Evolutionary conservation across 1,140 invertebrate species (phyloP).

Genomic region (Eupeodes corollae): DNA sequence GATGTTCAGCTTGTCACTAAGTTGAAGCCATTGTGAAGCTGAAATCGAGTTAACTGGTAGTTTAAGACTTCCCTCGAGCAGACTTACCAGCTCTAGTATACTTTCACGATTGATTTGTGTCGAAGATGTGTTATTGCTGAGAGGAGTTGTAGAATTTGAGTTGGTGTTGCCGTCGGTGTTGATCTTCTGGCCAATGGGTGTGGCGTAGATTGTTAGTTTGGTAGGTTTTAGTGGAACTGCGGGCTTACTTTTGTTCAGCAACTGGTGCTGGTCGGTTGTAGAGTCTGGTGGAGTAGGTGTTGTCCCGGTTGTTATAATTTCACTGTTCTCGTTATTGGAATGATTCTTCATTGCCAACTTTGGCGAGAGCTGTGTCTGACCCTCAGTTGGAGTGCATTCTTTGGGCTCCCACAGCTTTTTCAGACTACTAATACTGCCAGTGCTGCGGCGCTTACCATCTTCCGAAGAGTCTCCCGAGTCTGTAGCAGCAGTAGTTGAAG

Average conservation of each 20-base stretch:
- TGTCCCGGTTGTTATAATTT: background rate
- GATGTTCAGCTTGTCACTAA: slow-evolving; percentile 71
- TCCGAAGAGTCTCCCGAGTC: slow-evolving; percentile 36
- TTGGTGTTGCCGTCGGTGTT: slow-evolving; percentile 21
- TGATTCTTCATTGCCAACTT: slow-evolving; percentile 12
- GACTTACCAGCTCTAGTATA: slow-evolving; percentile 56
- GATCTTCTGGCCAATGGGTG: slow-evolving; percentile 40
- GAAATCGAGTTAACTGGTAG: slow-evolving; percentile 47
- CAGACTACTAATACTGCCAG: slow-evolving; percentile 82
- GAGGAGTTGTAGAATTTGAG: slow-evolving; percentile 7
- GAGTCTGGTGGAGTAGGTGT: background rate
- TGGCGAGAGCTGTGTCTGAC: slow-evolving; percentile 24
- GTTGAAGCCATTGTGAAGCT: slow-evolving; percentile 62
- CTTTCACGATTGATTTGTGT: slow-evolving; percentile 46
- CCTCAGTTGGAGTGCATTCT: slow-evolving; percentile 40
- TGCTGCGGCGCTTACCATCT: slow-evolving; percentile 80
- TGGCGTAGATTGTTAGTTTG: slow-evolving; percentile 47
- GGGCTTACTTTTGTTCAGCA: slow-evolving; percentile 31
- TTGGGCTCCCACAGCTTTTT: slow-evolving; percentile 77
- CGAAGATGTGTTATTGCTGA: slow-evolving; percentile 16
- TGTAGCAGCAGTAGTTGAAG: background rate
- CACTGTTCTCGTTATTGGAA: background rate
- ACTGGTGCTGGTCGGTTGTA: slow-evolving; percentile 11
- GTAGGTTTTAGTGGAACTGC: slow-evolving; percentile 47
- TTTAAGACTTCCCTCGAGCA: slow-evolving; percentile 55